Evolutionary conservation across 1,140 invertebrate genomes (phyloP).

Genomic region (Caenorhabditis inopinata): DNA sequence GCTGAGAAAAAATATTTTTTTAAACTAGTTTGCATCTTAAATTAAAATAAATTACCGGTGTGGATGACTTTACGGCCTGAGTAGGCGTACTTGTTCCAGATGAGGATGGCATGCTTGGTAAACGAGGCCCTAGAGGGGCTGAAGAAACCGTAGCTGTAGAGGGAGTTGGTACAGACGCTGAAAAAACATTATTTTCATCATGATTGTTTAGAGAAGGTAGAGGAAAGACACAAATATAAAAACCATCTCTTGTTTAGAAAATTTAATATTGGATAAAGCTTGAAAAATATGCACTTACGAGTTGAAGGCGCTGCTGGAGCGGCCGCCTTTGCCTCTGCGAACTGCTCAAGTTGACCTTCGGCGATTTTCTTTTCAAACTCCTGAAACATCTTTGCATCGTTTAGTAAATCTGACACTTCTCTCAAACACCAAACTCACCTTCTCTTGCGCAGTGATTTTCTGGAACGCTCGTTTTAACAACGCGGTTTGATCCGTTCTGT

Average conservation of each 20-base stretch:
- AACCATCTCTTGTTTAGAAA: neutral
- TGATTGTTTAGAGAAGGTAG: too few species aligned
- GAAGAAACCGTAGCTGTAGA: neutral
- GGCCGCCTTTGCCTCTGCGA: neutral
- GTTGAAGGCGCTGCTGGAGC: neutral
- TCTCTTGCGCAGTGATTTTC: conserved; percentile 93
- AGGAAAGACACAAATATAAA: too few species aligned
- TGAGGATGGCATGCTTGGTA: neutral
- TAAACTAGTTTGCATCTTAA: too few species aligned
- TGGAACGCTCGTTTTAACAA: conserved; percentile 94
- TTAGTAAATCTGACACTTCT: neutral
- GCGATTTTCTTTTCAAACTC: conserved; percentile 88
- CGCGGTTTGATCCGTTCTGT: conserved; percentile 95
- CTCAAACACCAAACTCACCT: conserved; percentile 67
- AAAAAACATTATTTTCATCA: neutral
- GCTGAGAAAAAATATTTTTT: neutral
- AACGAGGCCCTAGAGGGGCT: neutral
- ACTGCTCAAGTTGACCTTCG: conserved; percentile 54
- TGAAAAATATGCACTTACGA: neutral
- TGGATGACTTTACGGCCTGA: neutral
- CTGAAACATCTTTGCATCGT: neutral
- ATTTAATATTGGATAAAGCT: neutral
- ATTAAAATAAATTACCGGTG: neutral
- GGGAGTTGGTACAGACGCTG: neutral
- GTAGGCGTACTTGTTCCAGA: neutral